Evolutionary conservation across 2,113 vertebrate genomes (phyloP).

Genomic region (Barbus barbus): DNA sequence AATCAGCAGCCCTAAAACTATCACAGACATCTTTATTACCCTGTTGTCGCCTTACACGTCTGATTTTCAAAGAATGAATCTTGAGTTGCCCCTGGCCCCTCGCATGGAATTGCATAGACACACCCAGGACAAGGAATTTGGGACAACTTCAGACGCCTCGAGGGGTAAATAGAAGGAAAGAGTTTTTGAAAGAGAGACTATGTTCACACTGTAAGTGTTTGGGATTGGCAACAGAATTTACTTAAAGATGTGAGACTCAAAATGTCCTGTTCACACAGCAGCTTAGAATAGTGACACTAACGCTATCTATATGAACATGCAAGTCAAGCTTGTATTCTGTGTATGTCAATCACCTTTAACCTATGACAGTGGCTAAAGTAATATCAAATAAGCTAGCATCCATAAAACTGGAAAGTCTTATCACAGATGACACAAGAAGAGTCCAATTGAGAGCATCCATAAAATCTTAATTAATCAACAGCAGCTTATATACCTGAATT

Average conservation of each 20-base stretch:
- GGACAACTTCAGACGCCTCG: neutral
- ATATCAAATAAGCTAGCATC: no score
- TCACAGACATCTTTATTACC: neutral
- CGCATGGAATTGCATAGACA: neutral
- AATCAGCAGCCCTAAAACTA: neutral
- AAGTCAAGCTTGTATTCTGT: neutral
- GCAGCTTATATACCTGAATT: neutral
- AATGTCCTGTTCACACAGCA: neutral
- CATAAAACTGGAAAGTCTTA: no score
- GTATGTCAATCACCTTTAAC: no score
- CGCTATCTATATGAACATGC: neutral
- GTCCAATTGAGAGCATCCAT: neutral
- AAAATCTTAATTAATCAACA: neutral
- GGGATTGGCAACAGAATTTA: neutral
- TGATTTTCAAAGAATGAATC: slow-evolving; percentile 1
- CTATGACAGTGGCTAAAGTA: no score
- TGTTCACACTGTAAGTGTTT: neutral
- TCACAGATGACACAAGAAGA: neutral
- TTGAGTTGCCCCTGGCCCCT: neutral
- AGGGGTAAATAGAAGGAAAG: neutral
- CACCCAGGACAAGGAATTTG: neutral
- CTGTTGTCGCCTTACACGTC: neutral
- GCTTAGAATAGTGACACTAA: neutral
- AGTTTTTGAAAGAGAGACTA: neutral
- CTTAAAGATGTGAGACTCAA: neutral